These are phyloP conservation scores for Rhyacophila evoluta DNA, from an alignment of 2,888 invertebrate genomes.

Conservation along the genomic window DNA sequence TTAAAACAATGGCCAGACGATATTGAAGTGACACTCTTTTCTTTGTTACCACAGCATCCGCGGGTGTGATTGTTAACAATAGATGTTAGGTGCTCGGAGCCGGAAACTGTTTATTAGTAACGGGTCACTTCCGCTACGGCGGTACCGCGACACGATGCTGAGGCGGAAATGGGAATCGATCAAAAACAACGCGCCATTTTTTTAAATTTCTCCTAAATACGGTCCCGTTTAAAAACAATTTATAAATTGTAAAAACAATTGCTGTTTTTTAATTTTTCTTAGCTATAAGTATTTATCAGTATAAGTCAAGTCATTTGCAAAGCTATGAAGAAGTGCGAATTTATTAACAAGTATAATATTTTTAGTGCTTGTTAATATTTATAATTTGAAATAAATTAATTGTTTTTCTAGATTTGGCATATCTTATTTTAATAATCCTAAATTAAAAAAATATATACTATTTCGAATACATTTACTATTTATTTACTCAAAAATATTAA, in stretches of 20 bases:
- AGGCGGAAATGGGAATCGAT: slow-evolving; percentile 36
- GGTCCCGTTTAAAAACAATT: not conserved
- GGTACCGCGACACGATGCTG: slow-evolving; percentile 29
- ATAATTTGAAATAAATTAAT: too few species aligned
- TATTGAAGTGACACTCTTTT: slow-evolving; percentile 12
- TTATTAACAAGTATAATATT: too few species aligned
- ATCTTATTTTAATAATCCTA: too few species aligned
- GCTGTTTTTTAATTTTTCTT: not conserved
- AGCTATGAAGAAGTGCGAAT: too few species aligned
- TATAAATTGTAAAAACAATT: not conserved
- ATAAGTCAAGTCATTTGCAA: too few species aligned
- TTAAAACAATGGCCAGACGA: not conserved
- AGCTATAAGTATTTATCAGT: not conserved
- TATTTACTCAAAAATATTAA: too few species aligned
- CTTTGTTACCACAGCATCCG: slow-evolving; percentile 9
- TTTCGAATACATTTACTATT: too few species aligned
- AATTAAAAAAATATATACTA: too few species aligned
- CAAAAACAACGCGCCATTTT: not conserved
- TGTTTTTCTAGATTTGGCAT: too few species aligned
- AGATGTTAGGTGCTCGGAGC: not conserved
- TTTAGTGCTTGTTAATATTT: too few species aligned
- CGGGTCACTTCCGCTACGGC: slow-evolving; percentile 39
- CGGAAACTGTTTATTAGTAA: slow-evolving; percentile 35
- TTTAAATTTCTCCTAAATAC: not conserved
- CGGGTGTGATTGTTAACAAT: not conserved